A percentile compares a stretch with the other conserved stretches of the same genome.
These are phyloP conservation scores for Hydrozoanthus tunicans DNA, from an alignment of 64 coral and sea anemone species.

Conservation along the genomic window DNA sequence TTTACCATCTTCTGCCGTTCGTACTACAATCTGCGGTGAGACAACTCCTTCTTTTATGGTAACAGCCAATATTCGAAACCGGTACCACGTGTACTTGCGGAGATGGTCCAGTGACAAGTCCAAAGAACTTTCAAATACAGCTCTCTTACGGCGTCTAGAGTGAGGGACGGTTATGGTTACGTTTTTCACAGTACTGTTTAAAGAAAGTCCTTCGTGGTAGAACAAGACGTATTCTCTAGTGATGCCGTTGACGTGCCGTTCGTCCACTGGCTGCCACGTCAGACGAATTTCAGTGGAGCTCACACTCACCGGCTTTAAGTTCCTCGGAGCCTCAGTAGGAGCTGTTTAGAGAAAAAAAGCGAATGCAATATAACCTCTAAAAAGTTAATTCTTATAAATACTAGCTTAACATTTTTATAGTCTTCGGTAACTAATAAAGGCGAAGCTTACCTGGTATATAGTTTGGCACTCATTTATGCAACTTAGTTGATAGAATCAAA, in stretches of 20 bases:
- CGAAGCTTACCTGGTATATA: too few relatives aligned
- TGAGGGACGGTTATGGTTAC: slow-evolving; percentile 39
- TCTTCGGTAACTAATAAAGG: too few relatives aligned
- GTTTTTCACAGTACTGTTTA: slow-evolving; percentile 51
- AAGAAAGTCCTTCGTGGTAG: slow-evolving; percentile 14
- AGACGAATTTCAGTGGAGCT: slow-evolving; percentile 32
- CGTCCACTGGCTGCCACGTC: slow-evolving; percentile 72
- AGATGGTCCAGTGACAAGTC: slow-evolving; percentile 45
- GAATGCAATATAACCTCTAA: too few relatives aligned
- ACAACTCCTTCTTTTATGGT: slow-evolving; percentile 69
- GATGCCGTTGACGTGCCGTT: slow-evolving; percentile 50
- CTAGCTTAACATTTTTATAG: too few relatives aligned
- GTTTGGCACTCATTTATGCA: too few relatives aligned
- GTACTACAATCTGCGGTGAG: slow-evolving; percentile 57
- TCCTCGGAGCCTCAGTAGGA: slow-evolving; percentile 64
- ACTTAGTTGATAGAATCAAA: too few relatives aligned
- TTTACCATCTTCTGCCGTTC: slow-evolving; percentile 74
- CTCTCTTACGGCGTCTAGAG: slow-evolving; percentile 54
- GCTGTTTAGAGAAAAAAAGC: slow-evolving; percentile 39
- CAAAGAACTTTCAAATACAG: slow-evolving; percentile 40
- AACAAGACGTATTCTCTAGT: slow-evolving; percentile 55
- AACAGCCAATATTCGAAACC: slow-evolving; percentile 67
- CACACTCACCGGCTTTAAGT: slow-evolving; percentile 33
- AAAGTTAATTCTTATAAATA: too few relatives aligned
- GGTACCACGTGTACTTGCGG: slow-evolving; percentile 60